Base-by-base conservation (phyloP, 2,888 invertebrate species). In the Dione vanillae region DNA sequence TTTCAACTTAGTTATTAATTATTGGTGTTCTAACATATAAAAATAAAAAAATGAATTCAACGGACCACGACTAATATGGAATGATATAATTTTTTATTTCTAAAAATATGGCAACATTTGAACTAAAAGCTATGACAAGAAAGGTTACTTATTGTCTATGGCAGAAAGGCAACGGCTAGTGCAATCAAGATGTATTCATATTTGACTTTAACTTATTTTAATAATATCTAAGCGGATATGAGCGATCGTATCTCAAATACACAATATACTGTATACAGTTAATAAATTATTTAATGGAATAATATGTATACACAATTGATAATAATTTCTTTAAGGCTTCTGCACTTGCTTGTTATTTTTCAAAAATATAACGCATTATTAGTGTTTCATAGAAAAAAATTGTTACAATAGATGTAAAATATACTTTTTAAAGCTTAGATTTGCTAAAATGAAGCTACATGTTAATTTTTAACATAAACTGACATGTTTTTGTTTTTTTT, bases 161-260 rank as follows among this genome's bases (percentile, higher is more conserved):
- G 75, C 75, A 74, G 72, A 75, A 74, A 72, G 74, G 75, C 74
- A 74, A 71, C 69, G 69, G 74, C 72, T 74, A 70, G 69, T 74
- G 74, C 67, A 67, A 70, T 74, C 52, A 68, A 70, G 66, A 64
- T 58, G 65, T 54, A 69, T 69, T 74, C 56, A 45, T 73, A 71
- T 37, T 62, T 68, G 74, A 74, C 47, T 70, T 67, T 72, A 74
- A 75, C 74, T 70, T 75, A 77, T 76, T 70, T 67, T 75, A 74
- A 73, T 81, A 85, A 85, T 85, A 88, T 82, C 87, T 88, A 90
- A 91, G 90, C 90, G 86, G 90, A 91, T 91, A 91, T 91, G 91
- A 90, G 87, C 85, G 84, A 81, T 82, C 83, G 85, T 88, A 88
- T 89, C 89, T 84, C 79, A 81, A 83, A 76, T 77, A 79, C 81